Evolutionary conservation across 2,888 invertebrate genomes (phyloP), one percentile per base, ranked within the genome.

Genomic region (Agrochola litura): DNA sequence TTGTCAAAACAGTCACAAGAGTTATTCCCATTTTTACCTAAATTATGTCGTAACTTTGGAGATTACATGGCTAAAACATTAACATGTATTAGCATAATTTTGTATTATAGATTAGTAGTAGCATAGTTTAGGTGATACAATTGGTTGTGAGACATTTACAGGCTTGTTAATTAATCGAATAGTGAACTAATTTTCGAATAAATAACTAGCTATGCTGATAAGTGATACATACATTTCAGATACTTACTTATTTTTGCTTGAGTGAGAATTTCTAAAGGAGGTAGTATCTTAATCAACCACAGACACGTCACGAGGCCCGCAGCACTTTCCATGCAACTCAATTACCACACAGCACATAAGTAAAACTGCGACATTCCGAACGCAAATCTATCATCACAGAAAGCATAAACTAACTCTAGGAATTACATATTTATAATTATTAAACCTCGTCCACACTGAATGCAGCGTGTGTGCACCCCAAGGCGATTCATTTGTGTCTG

Each of bases 311-410:
- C 46, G 19, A 41, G 6, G n/a, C 37, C n/a, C 25, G n/a, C 22
- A 8, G 10, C 25, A 49, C 43, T 72, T 41, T 60, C 66, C 58
- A 43, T 19, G n/a, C 71, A 67, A 72, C 73, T 80, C 43, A 68
- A 73, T 76, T 61, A 73, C 58, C 58, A 46, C 69, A 43, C 49
- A n/a, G 46, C 19, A 69, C 60, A 58, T 49, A 14, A 54, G 73
- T 12, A 54, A 49, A 54, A 22, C 63, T 52, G 41, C 30, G 63
- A 22, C 52, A 81, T 52, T 71, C 61, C 41, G 19, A 41, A 61
- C 49, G 52, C 64, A 72, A 77, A 74, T 73, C 70, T 81, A 83
- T 68, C 81, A 84, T 83, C 64, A 46, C 12, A 46, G 6, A 22
- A 37, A 46, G 61, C 73, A 81, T 73, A 72, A 81, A 81, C 76